Evolutionary conservation across 2,797 vertebrate genomes (phyloP).

Genomic region (Propithecus deckenii): DNA sequence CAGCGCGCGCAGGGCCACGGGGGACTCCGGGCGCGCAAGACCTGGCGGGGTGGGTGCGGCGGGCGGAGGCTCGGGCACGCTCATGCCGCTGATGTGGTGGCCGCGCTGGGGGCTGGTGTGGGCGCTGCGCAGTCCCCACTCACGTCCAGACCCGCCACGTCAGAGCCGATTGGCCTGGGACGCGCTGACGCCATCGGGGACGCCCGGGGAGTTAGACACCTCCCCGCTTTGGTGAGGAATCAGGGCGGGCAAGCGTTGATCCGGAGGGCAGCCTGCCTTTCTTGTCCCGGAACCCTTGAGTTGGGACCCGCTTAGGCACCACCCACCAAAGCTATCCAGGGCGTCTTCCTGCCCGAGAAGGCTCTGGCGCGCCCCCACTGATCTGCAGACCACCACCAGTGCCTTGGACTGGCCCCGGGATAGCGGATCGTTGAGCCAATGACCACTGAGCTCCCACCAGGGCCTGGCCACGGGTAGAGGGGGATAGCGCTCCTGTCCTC

Average conservation of each 20-base stretch:
- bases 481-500: neutral
- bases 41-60: neutral
- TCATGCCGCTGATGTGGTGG: neutral
- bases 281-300: neutral
- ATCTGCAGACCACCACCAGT: neutral
- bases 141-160: neutral
- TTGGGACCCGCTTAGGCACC: neutral
- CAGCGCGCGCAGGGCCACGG: constrained; percentile 68
- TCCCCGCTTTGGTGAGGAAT: neutral
- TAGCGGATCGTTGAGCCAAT: neutral
- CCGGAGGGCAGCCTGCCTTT: neutral
- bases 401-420: neutral
- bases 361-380: too few species aligned
- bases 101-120: neutral
- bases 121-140: neutral
- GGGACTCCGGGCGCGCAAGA: neutral
- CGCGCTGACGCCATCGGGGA: constrained; percentile 16
- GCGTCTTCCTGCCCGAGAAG: too few species aligned
- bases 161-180: constrained; percentile 1
- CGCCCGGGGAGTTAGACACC: neutral
- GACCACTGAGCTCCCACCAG: too few species aligned
- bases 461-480: neutral
- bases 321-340: neutral
- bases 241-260: neutral
- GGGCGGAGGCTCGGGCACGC: neutral